Evolutionary conservation across 2,113 vertebrate species (phyloP).

Genomic region (Leptobrachium ailaonicum): DNA sequence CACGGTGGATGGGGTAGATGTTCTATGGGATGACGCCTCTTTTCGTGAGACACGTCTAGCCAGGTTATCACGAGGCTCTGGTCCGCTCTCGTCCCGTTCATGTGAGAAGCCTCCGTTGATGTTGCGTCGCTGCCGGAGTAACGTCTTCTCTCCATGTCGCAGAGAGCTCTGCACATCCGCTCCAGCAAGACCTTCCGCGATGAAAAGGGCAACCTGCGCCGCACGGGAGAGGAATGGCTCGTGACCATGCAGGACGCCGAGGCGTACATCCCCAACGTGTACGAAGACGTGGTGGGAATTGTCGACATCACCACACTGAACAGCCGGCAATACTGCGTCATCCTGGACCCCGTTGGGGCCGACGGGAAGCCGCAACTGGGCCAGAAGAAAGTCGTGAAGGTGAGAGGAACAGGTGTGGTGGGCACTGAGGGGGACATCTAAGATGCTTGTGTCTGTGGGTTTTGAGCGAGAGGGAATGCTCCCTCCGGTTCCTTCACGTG

Average conservation of each 20-base stretch:
- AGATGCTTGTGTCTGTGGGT: too few species aligned
- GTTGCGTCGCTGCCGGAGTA: too few species aligned
- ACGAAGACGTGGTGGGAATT: slow-evolving; percentile 81
- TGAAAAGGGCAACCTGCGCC: slow-evolving; percentile 60
- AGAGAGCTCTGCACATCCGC: slow-evolving; percentile 85
- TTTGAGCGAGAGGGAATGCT: too few species aligned
- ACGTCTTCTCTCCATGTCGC: background rate
- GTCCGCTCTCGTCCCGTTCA: too few species aligned
- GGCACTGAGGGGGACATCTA: too few species aligned
- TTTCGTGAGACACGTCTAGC: too few species aligned
- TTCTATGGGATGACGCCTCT: too few species aligned
- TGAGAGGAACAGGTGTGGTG: slow-evolving; percentile 47
- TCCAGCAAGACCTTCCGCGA: slow-evolving; percentile 79
- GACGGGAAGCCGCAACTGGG: slow-evolving; percentile 87
- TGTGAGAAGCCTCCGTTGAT: too few species aligned
- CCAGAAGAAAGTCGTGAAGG: slow-evolving; percentile 85
- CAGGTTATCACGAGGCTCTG: too few species aligned
- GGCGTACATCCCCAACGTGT: slow-evolving; percentile 82
- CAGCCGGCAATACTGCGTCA: slow-evolving; percentile 81
- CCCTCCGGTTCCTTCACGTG: too few species aligned
- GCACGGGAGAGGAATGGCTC: slow-evolving; percentile 88
- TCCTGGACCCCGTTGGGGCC: slow-evolving; percentile 77
- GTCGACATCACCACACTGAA: slow-evolving; percentile 81
- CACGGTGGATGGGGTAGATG: too few species aligned
- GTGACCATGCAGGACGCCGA: slow-evolving; percentile 78